phyloP scores from a whole-genome alignment of 2,888 invertebrate species.

The Dorcus parallelipipedus region DNA sequence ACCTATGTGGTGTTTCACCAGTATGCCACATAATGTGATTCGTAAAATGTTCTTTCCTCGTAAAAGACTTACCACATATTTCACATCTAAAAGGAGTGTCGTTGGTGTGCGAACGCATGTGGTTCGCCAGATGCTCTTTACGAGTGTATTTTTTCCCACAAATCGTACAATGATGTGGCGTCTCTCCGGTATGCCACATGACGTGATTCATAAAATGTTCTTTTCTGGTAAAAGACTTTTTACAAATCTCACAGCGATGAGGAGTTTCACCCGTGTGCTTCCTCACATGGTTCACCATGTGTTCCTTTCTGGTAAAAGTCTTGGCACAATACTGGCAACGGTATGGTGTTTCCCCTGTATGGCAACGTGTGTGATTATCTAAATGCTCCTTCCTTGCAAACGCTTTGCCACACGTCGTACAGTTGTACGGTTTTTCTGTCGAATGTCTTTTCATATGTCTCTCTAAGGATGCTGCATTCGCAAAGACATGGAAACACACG shows the following conservation, averaged over 20 bases:
- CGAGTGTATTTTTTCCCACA: slow-evolving; percentile 87
- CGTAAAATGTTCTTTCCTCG: slow-evolving; percentile 86
- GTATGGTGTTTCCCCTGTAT: slow-evolving; percentile 80
- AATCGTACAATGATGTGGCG: slow-evolving; percentile 82
- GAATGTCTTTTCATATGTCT: slow-evolving; percentile 78
- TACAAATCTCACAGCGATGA: slow-evolving; percentile 73
- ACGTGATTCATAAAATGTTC: slow-evolving; percentile 79
- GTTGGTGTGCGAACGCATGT: slow-evolving; percentile 84
- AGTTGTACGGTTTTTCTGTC: slow-evolving; percentile 81
- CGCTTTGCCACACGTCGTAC: slow-evolving; percentile 80
- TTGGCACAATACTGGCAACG: slow-evolving; percentile 70
- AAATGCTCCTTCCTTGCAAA: slow-evolving; percentile 85
- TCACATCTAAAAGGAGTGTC: slow-evolving; percentile 80
- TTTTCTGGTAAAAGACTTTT: slow-evolving; percentile 74
- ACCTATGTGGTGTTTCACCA: slow-evolving; percentile 69
- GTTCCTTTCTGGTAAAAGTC: slow-evolving; percentile 73
- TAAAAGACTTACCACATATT: slow-evolving; percentile 84
- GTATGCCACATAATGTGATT: slow-evolving; percentile 89
- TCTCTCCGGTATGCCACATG: slow-evolving; percentile 82
- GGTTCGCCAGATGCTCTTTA: slow-evolving; percentile 84
- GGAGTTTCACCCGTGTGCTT: slow-evolving; percentile 76
- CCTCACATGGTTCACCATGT: slow-evolving; percentile 75
- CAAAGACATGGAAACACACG: slow-evolving; percentile 71
- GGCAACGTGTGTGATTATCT: slow-evolving; percentile 76
- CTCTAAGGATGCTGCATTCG: slow-evolving; percentile 67